Percentiles rank a stretch among this genome's conserved stretches.
These are phyloP conservation scores for Atethmia centrago DNA, from an alignment of 2,888 invertebrate species.

Conservation along the genomic window DNA sequence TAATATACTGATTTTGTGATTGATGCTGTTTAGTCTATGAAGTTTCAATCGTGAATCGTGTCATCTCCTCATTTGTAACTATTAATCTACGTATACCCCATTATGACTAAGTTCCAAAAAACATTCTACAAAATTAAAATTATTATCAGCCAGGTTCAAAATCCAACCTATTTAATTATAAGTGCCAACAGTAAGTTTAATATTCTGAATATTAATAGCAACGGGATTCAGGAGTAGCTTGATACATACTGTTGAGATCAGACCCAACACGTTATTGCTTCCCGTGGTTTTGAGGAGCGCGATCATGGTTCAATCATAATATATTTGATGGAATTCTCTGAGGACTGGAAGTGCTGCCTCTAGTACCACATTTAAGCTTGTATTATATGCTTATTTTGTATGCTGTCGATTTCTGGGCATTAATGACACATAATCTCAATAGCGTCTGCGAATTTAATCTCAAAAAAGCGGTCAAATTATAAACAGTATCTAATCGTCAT, in stretches of 20 bases:
- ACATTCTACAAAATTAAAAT: no score
- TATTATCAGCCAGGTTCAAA: neutral
- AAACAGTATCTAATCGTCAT: no score
- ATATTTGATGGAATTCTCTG: conserved; percentile 3
- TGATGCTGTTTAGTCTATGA: neutral
- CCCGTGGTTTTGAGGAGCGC: conserved; percentile 18
- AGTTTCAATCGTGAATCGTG: neutral
- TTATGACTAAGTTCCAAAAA: neutral
- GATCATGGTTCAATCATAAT: conserved; percentile 11
- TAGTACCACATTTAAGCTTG: neutral
- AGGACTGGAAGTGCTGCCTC: neutral
- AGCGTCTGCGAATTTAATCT: neutral
- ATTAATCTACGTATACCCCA: neutral
- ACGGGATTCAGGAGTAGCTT: neutral
- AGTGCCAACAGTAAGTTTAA: conserved; percentile 1
- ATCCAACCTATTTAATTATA: neutral
- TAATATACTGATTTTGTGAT: no score
- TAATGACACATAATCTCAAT: neutral
- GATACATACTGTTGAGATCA: conserved; percentile 31
- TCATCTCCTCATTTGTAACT: no score
- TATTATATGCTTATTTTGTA: neutral
- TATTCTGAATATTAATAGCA: conserved; percentile 19
- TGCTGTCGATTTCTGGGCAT: neutral
- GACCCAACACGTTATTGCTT: conserved; percentile 32
- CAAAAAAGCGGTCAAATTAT: no score